phyloP scores from a whole-genome alignment of 1,140 invertebrate genomes.

The Drosophila mayri region DNA sequence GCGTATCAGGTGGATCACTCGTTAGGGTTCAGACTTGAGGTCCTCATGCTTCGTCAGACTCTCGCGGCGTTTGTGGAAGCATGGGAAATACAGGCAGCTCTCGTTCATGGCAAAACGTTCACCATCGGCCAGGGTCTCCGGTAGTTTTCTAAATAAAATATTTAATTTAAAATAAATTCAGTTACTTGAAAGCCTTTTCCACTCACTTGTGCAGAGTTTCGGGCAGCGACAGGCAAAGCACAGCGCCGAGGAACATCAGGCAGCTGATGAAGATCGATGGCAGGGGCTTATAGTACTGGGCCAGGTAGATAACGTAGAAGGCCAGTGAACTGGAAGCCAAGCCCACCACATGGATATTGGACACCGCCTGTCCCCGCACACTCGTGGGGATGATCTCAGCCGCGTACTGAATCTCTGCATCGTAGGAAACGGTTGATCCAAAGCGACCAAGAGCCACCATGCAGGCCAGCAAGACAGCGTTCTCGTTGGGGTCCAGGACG shows the following conservation, averaged over 20 bases:
- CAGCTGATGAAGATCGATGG: slow-evolving; percentile 86
- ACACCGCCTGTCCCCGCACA: slow-evolving; percentile 87
- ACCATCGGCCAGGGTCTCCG: slow-evolving; percentile 87
- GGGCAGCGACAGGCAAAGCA: slow-evolving; percentile 86
- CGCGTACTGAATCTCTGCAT: slow-evolving; percentile 88
- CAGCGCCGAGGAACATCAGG: slow-evolving; percentile 86
- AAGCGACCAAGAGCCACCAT: slow-evolving; percentile 87
- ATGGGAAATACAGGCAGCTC: slow-evolving; percentile 74
- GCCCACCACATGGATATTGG: slow-evolving; percentile 86
- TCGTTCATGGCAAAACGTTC: slow-evolving; percentile 87
- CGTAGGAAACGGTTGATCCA: slow-evolving; percentile 87
- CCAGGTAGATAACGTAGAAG: slow-evolving; percentile 84
- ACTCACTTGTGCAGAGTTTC: slow-evolving; percentile 86
- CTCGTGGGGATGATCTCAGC: slow-evolving; percentile 89
- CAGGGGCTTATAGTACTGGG: slow-evolving; percentile 85
- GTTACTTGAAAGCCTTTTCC: accelerated
- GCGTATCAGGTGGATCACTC: slow-evolving; percentile 11
- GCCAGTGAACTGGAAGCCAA: slow-evolving; percentile 84
- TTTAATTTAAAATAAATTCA: not conserved
- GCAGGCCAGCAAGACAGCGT: slow-evolving; percentile 62
- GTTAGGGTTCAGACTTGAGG: slow-evolving; percentile 60
- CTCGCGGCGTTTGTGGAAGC: slow-evolving; percentile 58
- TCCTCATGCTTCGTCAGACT: slow-evolving; percentile 36
- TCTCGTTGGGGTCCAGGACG: slow-evolving; percentile 61
- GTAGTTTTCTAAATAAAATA: slow-evolving; percentile 80